Evolutionary conservation across 2,888 invertebrate species (phyloP).

Genomic region (Standfussiana lucernea): DNA sequence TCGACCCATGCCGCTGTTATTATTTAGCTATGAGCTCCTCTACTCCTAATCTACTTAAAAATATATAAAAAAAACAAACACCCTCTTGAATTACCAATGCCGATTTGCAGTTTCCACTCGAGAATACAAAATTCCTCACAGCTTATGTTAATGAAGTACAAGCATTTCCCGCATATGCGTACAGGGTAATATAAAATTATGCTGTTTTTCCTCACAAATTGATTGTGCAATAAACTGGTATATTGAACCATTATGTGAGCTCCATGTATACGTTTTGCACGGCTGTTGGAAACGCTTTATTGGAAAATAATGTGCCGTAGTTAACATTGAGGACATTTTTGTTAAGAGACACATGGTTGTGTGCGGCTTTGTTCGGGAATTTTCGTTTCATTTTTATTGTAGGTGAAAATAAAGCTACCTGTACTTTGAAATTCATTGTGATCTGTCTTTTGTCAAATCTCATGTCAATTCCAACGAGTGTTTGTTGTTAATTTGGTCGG

Average conservation of each 20-base stretch:
- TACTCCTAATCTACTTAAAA: too few relatives aligned
- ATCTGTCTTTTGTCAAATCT: background rate
- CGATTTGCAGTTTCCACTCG: slow-evolving; percentile 3
- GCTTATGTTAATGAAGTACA: slow-evolving; percentile 38
- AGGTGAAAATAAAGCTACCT: background rate
- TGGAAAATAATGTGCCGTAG: slow-evolving; percentile 58
- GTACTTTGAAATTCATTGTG: background rate
- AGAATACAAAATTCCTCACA: background rate
- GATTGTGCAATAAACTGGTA: slow-evolving; percentile 56
- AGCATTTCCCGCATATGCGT: slow-evolving; percentile 20
- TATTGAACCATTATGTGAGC: slow-evolving; percentile 44
- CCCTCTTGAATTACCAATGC: background rate
- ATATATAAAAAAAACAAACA: background rate
- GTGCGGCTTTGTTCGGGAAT: slow-evolving; percentile 17
- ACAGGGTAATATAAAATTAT: slow-evolving; percentile 32
- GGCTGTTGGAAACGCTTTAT: slow-evolving; percentile 53
- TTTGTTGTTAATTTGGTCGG: background rate
- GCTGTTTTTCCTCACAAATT: slow-evolving; percentile 49
- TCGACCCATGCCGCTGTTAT: background rate
- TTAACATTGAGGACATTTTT: slow-evolving; percentile 60
- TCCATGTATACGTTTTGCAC: slow-evolving; percentile 46
- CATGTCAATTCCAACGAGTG: background rate
- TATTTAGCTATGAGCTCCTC: background rate
- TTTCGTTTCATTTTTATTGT: background rate
- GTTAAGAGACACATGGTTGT: slow-evolving; percentile 15